Base-by-base conservation (phyloP, 2,113 vertebrate genomes). In the Cochlearius cochlearius region DNA sequence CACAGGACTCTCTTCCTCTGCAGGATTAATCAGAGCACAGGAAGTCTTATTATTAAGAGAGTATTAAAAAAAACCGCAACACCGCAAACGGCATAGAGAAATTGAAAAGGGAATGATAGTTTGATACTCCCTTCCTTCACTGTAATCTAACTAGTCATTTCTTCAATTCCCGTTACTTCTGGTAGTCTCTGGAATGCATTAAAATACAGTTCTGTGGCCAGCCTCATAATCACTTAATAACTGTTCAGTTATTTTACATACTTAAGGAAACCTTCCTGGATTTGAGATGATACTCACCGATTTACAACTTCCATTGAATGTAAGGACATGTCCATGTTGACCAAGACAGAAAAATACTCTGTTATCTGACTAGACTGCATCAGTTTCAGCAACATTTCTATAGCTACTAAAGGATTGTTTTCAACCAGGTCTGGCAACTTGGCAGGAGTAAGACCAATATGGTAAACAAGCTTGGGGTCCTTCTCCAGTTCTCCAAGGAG, bases 291-390 rank as follows among this genome's bases (percentile, higher is more conserved):
- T 58, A 97, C 98, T 98, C 92, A 99, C 99, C 99, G 98, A 98
- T 99, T 99, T 77, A 99, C 99, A 66, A 99, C 99, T 98, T 99
- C 99, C 99, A 99, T 99, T 53, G 99, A 99, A 98, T 99, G 99
- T 64, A 99, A 98, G 2, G 99, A 99, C 99, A 99, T 99, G 97
- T 99, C 99, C 99, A 99, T 99, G 94, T 99, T 99, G 92, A 99
- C 99, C 87, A 99, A 98, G 62, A 99, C 99, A 3, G 99, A 99
- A 97, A 99, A 99, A 47, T 99, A 99, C 95, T 99, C 99, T 0
- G 99, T 99, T 97, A 99, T 99, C 98, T 99, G 99, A 96, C 99
- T 99, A 84, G 99, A 99, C 95, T 99, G 99, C 99, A 99, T 99
- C 96, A 99, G 98, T 95, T 99, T 99, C 96, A 99, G 98, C 96